Evolutionary conservation across 2,113 vertebrate species (phyloP), one percentile per base, ranked within the genome.

Genomic region (Tragelaphus scriptus): DNA sequence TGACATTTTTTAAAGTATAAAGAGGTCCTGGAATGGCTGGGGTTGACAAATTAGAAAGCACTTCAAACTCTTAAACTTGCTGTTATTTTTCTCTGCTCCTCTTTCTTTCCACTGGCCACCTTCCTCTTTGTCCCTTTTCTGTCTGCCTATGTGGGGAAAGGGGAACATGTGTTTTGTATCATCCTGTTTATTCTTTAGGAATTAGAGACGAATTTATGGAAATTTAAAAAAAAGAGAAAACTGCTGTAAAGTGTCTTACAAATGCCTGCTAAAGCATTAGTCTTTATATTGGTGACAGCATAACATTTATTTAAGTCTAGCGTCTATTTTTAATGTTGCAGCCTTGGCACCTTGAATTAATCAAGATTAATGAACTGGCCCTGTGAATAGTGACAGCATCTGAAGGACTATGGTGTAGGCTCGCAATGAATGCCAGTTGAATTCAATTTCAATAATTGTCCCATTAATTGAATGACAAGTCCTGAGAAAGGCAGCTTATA

Each of bases 351-450:
- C n/a, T 75, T 88, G 71, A 91, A 84, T 95, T 86, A 96, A 95
- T 87, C 85, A 96, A 97, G 88, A 97, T 95, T 93, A 91, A 98
- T 85, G 75, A 94, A 53, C 88, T 94, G 21, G 75, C 25, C 59
- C 40, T 61, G 28, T 36, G 96, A 84, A 92, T 92, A 92, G 79
- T 88, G 53, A 88, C 13, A 30, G 9, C 13, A 1, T 96, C 88
- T 85, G 85, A 89, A 85, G 21, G 44, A 44, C 88, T 84, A 4
- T 79, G n/a, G 40, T 6, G 10, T 53, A 65, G 49, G n/a, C 81
- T 85, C 21, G 25, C 56, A 51, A 12, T 81, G 82, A 95, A 88
- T 51, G 32, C n/a, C 47, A 81, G 13, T 90, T 80, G 59, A 77
- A 90, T 77, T 26, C 19, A 53, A 51, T 85, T 77, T 97, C 75